phyloP scores from a whole-genome alignment of 2,113 vertebrate species.

The Brachyhypopomus gauderio region DNA sequence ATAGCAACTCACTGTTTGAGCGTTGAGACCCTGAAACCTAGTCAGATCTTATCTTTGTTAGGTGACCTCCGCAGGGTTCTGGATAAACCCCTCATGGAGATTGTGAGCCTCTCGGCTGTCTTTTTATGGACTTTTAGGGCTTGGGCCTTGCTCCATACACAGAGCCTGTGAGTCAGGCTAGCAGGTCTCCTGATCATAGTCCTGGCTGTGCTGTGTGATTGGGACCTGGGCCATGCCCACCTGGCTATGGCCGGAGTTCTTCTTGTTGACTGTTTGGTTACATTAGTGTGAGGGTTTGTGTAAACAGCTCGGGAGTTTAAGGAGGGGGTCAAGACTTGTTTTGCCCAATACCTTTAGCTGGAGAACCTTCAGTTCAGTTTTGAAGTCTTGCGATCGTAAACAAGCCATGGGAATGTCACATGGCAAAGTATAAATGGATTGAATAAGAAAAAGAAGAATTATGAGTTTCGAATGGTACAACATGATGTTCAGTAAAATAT shows the following conservation, averaged over 20 bases:
- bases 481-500: no score
- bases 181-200: constrained; percentile 1
- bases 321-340: neutral
- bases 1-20: neutral
- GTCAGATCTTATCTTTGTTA: constrained; percentile 10
- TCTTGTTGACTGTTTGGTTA: neutral
- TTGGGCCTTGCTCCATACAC: constrained; percentile 16
- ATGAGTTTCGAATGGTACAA: no score
- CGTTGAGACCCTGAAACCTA: neutral
- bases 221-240: no score
- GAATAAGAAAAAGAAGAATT: no score
- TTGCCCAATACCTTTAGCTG: neutral
- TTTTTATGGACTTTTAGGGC: constrained; percentile 65
- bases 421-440: no score
- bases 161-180: constrained; percentile 10
- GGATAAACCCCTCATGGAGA: constrained; percentile 33
- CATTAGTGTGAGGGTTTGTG: neutral
- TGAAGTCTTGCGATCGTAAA: no score
- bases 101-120: constrained; percentile 52
- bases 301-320: neutral
- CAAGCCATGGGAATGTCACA: neutral
- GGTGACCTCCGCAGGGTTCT: constrained; percentile 8
- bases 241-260: neutral
- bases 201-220: neutral
- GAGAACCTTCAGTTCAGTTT: neutral